phyloP scores from a whole-genome alignment of 2,113 vertebrate genomes.

The Strigops habroptila region DNA sequence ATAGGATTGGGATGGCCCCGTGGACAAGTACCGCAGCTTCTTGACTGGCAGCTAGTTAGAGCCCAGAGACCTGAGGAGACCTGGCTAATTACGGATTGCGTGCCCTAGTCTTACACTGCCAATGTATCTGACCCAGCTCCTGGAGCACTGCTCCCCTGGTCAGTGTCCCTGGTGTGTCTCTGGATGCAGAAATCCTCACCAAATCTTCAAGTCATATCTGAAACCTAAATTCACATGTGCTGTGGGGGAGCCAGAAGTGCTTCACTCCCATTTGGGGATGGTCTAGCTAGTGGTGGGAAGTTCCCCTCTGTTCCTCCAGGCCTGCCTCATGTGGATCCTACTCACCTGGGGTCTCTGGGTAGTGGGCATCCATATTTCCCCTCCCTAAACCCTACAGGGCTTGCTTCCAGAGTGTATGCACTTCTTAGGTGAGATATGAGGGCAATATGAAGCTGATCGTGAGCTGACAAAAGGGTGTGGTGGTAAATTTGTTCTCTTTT shows the following conservation, averaged over 20 bases:
- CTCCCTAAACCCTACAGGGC: not conserved
- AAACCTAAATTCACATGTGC: not conserved
- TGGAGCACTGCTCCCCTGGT: not conserved
- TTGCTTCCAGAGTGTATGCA: not conserved
- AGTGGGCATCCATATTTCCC: not conserved
- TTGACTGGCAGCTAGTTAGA: not conserved
- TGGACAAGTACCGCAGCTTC: not conserved
- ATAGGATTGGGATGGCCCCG: not conserved
- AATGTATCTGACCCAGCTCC: not conserved
- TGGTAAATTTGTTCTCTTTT: not conserved
- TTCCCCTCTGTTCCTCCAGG: not conserved
- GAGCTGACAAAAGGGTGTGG: not conserved
- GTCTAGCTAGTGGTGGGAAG: not conserved
- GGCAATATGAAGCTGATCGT: not conserved
- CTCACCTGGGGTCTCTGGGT: not conserved
- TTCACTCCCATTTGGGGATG: not conserved
- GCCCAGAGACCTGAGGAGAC: not conserved
- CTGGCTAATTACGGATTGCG: not conserved
- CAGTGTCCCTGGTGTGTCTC: not conserved
- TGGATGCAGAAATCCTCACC: not conserved
- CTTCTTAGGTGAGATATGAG: not conserved
- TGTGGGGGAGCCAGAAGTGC: not conserved
- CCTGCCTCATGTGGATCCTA: rapidly evolving
- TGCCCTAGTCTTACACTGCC: not conserved
- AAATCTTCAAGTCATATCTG: not conserved